These are phyloP conservation scores for Prinia subflava DNA, from an alignment of 2,113 vertebrate genomes.

Conservation along the genomic window DNA sequence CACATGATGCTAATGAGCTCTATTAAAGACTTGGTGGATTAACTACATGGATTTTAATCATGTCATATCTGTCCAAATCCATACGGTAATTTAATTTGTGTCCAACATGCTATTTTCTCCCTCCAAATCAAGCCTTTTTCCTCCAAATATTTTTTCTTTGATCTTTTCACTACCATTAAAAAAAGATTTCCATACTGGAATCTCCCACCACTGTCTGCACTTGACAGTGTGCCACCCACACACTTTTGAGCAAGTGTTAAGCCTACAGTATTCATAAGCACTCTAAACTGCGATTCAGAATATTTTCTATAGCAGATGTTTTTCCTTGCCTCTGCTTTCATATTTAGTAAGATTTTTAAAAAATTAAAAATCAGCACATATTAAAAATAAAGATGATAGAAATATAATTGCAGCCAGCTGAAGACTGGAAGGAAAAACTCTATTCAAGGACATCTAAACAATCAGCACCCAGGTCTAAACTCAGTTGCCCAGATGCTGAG, in stretches of 20 bases:
- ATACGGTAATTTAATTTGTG: background rate
- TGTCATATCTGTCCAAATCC: background rate
- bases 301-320: conserved; percentile 40
- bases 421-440: background rate
- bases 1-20: background rate
- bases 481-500: background rate
- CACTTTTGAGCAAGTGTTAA: conserved; percentile 23
- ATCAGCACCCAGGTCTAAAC: background rate
- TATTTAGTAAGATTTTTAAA: background rate
- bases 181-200: conserved; percentile 4
- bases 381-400: conserved; percentile 31
- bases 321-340: conserved; percentile 30
- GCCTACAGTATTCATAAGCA: background rate
- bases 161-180: background rate
- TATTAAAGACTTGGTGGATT: background rate
- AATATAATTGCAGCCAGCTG: conserved; percentile 24
- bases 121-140: background rate
- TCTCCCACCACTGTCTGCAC: conserved; percentile 28
- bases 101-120: background rate
- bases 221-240: conserved; percentile 20
- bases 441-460: background rate
- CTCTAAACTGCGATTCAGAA: background rate
- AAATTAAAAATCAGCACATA: background rate
- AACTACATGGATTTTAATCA: background rate
- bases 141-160: background rate